phyloP scores from a whole-genome alignment of 2,888 invertebrate genomes.

The Ctena decussata region DNA sequence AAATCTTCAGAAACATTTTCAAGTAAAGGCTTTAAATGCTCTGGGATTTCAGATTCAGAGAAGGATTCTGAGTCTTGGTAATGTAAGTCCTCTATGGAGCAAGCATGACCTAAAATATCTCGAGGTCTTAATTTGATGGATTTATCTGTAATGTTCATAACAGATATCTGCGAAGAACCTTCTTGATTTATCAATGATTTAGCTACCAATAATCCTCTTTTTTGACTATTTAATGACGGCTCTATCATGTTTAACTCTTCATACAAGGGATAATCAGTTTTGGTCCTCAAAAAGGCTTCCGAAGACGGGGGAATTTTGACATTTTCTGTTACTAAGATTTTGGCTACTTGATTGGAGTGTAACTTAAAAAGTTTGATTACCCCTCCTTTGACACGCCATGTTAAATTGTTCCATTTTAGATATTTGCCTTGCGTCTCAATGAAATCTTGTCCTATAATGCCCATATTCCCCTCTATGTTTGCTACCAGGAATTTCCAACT shows the following conservation, averaged over 20 bases:
- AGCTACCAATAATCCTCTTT: constrained; percentile 10
- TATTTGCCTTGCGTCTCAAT: not conserved
- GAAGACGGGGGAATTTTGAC: constrained; percentile 1
- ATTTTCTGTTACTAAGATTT: not conserved
- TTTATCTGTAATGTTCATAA: constrained; percentile 30
- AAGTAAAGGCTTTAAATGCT: constrained; percentile 5
- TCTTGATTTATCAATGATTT: constrained; percentile 7
- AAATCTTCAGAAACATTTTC: constrained; percentile 7
- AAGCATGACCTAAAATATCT: not conserved
- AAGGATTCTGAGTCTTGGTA: not conserved
- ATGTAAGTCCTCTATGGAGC: not conserved
- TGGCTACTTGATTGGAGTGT: not conserved
- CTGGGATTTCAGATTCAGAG: not conserved
- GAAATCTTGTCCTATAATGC: constrained; percentile 43
- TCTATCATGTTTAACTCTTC: not conserved
- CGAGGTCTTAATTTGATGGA: constrained; percentile 6
- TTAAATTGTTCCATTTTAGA: not conserved
- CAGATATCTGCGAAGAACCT: not conserved
- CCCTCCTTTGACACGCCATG: not conserved
- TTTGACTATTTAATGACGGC: not conserved
- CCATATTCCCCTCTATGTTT: constrained; percentile 16
- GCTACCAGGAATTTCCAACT: constrained; percentile 11
- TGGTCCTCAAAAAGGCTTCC: not conserved
- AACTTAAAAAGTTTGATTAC: not conserved
- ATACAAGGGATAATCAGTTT: constrained; percentile 12